phyloP scores from a whole-genome alignment of 2,113 vertebrate genomes.

The Podarcis raffonei region DNA sequence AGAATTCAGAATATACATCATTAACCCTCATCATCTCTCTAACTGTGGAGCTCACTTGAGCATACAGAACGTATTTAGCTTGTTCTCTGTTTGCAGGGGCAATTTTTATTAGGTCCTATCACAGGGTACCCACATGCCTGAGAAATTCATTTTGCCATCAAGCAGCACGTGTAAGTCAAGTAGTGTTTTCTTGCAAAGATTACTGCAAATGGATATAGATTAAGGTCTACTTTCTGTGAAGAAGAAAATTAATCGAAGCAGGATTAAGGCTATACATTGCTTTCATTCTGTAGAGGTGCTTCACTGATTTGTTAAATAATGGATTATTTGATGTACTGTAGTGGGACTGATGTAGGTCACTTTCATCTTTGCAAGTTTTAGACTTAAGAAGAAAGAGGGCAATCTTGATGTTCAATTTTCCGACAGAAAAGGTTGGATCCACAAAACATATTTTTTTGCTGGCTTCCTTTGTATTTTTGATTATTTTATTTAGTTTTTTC shows the following conservation, averaged over 20 bases:
- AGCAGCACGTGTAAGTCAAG: slow-evolving; percentile 71
- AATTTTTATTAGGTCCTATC: slow-evolving; percentile 80
- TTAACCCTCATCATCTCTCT: slow-evolving; percentile 76
- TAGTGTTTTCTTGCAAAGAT: slow-evolving; percentile 75
- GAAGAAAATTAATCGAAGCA: slow-evolving; percentile 84
- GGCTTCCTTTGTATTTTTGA: neutral
- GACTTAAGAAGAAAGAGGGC: slow-evolving; percentile 51
- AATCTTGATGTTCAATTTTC: slow-evolving; percentile 24
- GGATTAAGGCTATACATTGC: slow-evolving; percentile 75
- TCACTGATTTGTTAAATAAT: slow-evolving; percentile 79
- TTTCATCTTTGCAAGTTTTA: slow-evolving; percentile 66
- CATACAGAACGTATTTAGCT: slow-evolving; percentile 68
- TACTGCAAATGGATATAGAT: slow-evolving; percentile 90
- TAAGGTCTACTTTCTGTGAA: slow-evolving; percentile 82
- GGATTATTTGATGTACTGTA: slow-evolving; percentile 71
- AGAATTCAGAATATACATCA: slow-evolving; percentile 76
- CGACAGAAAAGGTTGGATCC: neutral
- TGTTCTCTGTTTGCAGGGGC: slow-evolving; percentile 66
- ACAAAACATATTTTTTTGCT: neutral
- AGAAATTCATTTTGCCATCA: slow-evolving; percentile 76
- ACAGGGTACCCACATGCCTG: slow-evolving; percentile 67
- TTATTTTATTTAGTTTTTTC: neutral
- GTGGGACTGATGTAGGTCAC: slow-evolving; percentile 71
- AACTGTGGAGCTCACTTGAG: slow-evolving; percentile 72
- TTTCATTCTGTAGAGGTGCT: slow-evolving; percentile 76